Evolutionary conservation across 2,888 invertebrate genomes (phyloP).

Genomic region (Ennomos quercinarius): DNA sequence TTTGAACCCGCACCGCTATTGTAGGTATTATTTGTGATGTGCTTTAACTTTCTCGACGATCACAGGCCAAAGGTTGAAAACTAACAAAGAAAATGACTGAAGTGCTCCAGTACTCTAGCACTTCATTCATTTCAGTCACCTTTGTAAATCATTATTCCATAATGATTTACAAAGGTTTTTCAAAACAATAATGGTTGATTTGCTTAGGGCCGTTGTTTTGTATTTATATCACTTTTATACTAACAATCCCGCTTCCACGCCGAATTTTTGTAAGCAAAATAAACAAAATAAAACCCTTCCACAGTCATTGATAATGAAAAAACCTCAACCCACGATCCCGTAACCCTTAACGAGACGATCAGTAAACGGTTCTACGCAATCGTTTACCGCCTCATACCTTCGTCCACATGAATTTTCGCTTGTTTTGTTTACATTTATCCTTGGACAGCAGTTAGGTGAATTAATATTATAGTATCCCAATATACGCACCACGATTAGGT

Average conservation of each 20-base stretch:
- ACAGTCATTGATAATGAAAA: not conserved
- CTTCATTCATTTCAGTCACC: too few relatives aligned
- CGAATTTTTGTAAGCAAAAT: not conserved
- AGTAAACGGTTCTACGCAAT: slow-evolving; percentile 13
- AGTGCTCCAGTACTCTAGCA: too few relatives aligned
- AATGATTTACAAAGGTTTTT: too few relatives aligned
- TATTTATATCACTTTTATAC: not conserved
- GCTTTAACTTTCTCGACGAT: too few relatives aligned
- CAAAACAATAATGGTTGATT: too few relatives aligned
- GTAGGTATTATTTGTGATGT: too few relatives aligned
- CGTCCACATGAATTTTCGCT: slow-evolving; percentile 24
- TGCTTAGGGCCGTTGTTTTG: too few relatives aligned
- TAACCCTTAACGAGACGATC: slow-evolving; percentile 16
- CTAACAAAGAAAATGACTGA: too few relatives aligned
- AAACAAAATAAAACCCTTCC: slow-evolving; percentile 9
- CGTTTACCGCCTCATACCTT: slow-evolving; percentile 24
- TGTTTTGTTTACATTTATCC: slow-evolving; percentile 21
- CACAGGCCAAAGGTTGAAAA: too few relatives aligned
- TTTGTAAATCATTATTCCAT: too few relatives aligned
- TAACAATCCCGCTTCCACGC: not conserved
- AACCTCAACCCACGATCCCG: slow-evolving; percentile 16
- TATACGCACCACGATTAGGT: too few relatives aligned
- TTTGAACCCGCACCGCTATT: too few relatives aligned
- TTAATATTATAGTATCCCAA: not conserved
- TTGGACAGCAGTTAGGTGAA: slow-evolving; percentile 6